Evolutionary conservation across 2,113 vertebrate species (phyloP), one percentile per base, ranked within the genome.

Genomic region (Bos javanicus): DNA sequence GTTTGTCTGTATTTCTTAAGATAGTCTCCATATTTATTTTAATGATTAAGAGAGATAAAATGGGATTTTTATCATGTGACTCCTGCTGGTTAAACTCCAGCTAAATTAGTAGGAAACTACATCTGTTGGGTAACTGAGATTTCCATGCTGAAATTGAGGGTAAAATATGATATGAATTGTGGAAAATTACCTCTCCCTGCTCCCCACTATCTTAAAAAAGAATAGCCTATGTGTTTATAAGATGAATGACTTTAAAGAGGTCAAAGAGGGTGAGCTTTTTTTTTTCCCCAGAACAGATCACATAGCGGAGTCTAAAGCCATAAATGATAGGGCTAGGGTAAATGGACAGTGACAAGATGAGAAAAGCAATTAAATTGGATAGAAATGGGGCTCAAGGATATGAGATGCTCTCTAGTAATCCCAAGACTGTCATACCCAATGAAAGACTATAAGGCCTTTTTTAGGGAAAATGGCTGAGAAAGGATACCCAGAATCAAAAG

Each of bases 41-140:
- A 52, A 36, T 95, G 60, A 71, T 28, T 90, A 39, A 84, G 12
- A 84, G 12, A 56, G 97, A 93, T 95, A 92, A 96, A 98, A 95
- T 3, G 57, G 88, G 1, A 30, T 92, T 88, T 88, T 96, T 21
- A 95, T 90, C 76, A 46, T 86, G 39, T 26, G n/a, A n/a, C 19
- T 50, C 81, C 52, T 98, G 48, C 97, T 91, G 84, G 19, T 91
- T 97, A 97, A 93, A 97, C 94, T 48, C 95, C 74, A 59, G 23
- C 78, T 87, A 96, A 93, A 97, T 46, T 96, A 88, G 46, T 76
- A 60, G 81, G 90, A 96, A 97, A 91, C 50, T 96, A 87, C 81
- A 60, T 92, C 19, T 96, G 62, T 96, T 81, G 81, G 21, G 52
- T 94, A 76, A 97, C 57, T 95, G 83, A 96, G 94, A 62, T 87